phyloP scores from a whole-genome alignment of 2,888 invertebrate genomes.

The Chrysomela aeneicollis region DNA sequence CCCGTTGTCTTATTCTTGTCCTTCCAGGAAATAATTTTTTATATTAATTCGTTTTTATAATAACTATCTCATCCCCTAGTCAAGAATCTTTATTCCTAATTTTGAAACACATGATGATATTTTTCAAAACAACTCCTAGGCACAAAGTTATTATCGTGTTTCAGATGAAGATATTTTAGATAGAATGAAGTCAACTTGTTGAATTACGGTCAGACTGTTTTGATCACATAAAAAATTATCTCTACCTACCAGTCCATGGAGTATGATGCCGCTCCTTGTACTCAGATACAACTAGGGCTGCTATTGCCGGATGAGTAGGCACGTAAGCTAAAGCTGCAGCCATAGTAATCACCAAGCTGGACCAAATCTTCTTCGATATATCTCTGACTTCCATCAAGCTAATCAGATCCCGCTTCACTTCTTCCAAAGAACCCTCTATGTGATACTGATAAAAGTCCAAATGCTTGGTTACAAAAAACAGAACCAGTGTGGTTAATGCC shows the following conservation, averaged over 20 bases:
- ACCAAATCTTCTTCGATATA: conserved; percentile 28
- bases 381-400: conserved; percentile 16
- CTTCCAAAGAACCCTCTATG: conserved; percentile 18
- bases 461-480: conserved; percentile 9
- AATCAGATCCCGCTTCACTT: conserved; percentile 24
- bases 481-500: not conserved
- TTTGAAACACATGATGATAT: no score
- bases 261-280: conserved; percentile 18
- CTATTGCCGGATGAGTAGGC: conserved; percentile 33
- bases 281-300: conserved; percentile 39
- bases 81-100: no score
- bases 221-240: not conserved
- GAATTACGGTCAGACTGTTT: no score
- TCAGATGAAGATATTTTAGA: no score
- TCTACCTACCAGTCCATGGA: conserved; percentile 34
- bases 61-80: no score
- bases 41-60: no score
- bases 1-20: no score
- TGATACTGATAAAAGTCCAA: conserved; percentile 24
- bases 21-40: no score
- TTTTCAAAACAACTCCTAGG: no score
- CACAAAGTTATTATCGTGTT: no score
- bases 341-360: conserved; percentile 28
- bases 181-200: no score
- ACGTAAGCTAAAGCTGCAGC: conserved; percentile 24